Base-by-base conservation (phyloP, 2,888 invertebrate genomes). In the Drosophila borealis region DNA sequence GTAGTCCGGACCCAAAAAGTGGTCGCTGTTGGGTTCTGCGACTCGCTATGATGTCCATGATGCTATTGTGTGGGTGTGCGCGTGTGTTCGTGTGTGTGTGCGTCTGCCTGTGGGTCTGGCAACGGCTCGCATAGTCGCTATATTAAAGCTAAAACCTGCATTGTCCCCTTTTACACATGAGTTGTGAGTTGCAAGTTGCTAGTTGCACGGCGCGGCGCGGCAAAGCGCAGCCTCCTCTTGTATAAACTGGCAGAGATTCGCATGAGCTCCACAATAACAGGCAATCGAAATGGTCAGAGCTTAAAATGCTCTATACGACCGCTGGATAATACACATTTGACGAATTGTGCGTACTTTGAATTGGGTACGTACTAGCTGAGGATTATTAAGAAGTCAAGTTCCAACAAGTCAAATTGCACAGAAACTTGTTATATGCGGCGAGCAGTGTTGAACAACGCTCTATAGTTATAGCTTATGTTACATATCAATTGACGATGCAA, bases 101-200 rank as follows among this genome's bases (percentile, higher is more conserved):
- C n/a, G 37, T 50, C 11, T 11, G 50, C 51, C 39, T 51, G 41
- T 33, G 53, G 29, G 41, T 53, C 41, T 53, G 53, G 60, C 21
- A 42, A 41, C 60, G 41, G 59, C 55, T 61, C 65, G 72, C 71
- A 66, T 77, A 81, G 85, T 88, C 75, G 84, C 89, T 85, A 78
- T 86, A 86, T 88, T 86, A 86, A 86, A 86, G 89, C 85, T 81
- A 84, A 87, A 85, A 77, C 79, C 80, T 72, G 74, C 70, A 89
- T 88, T 86, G 85, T 88, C 71, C 80, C 67, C 63, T 81, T 83
- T 88, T 73, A 70, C 78, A 86, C 87, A 88, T 73, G 76, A 79
- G 79, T 60, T 70, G 74, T 45, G 78, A 60, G 76, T 55, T 75
- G 76, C 54, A 29, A 55, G 73, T 34, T 61, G 36, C 42, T 42